Base-by-base conservation (phyloP, 2,888 invertebrate genomes). In the Sesia bembeciformis region DNA sequence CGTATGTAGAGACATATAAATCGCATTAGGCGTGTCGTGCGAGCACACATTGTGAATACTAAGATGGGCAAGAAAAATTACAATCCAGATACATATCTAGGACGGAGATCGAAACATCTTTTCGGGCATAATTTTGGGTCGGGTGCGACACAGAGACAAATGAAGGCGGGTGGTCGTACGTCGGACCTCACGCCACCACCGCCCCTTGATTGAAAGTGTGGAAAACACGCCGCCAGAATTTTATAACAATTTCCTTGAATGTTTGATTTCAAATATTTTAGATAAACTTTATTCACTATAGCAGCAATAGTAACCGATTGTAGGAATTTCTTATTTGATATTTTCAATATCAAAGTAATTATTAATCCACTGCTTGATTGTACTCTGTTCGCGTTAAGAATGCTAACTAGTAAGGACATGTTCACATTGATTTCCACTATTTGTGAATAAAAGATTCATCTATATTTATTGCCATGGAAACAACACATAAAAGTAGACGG, bases 1-100 rank as follows among this genome's bases (percentile, higher is more conserved):
- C 6, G 38, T 40, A 53, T 6, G 39, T 40, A 43, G n/a, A 43
- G 39, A 53, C 40, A 57, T 57, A 68, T 70, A 67, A 67, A 68
- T 63, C 65, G 66, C 74, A 77, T 75, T 78, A 76, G 68, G 68
- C 68, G 72, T 72, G 73, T 71, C 70, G 68, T 68, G 62, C 61
- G 70, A 67, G 68, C 64, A 67, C 57, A 69, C 66, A 70, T 69
- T 78, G 76, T 76, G 81, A 81, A 82, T 82, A 81, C 78, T 81
- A 78, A 75, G 64, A 73, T 68, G 74, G 67, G 64, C 67, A 72
- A 79, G 79, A 82, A 79, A 85, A 83, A 83, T 84, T 83, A 84
- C 80, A 70, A 65, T 64, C 70, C 67, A 70, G 77, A 80, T 80
- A 75, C 75, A 76, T 80, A 81, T 82, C 76, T 77, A 63, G 68